Evolutionary conservation across 2,113 vertebrate species (phyloP).

Genomic region (Ageneiosus marmoratus): DNA sequence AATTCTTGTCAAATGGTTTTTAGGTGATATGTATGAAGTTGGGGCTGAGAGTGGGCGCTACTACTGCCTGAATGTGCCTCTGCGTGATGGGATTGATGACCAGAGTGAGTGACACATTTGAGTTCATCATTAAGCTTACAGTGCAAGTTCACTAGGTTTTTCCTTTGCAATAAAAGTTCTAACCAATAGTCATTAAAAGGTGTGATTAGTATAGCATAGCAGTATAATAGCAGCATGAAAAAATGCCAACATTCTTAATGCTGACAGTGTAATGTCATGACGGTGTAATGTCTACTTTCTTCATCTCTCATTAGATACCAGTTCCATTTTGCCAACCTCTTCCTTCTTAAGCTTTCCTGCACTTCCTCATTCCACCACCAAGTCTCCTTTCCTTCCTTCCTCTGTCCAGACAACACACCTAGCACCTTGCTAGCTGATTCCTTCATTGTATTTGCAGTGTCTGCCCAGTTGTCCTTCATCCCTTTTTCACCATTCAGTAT

Average conservation of each 20-base stretch:
- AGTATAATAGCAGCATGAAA: background rate
- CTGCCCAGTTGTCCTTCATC: no score
- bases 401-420: no score
- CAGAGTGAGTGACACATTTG: slow-evolving; percentile 80
- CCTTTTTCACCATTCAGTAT: no score
- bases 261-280: background rate
- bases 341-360: no score
- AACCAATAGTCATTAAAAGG: background rate
- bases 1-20: background rate
- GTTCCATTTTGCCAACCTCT: no score
- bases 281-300: no score
- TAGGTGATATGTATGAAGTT: slow-evolving; percentile 98
- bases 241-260: background rate
- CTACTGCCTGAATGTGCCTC: slow-evolving; percentile 95
- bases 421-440: no score
- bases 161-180: no score
- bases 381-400: no score
- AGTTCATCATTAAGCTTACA: background rate
- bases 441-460: no score
- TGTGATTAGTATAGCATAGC: background rate
- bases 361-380: no score
- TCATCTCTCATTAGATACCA: no score
- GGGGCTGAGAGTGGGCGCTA: slow-evolving; percentile 97
- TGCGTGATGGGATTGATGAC: slow-evolving; percentile 96
- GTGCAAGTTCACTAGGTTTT: background rate